Conservation (phyloP, 2,888 invertebrate genomes). For the Trissolcus japonicus region DNA sequence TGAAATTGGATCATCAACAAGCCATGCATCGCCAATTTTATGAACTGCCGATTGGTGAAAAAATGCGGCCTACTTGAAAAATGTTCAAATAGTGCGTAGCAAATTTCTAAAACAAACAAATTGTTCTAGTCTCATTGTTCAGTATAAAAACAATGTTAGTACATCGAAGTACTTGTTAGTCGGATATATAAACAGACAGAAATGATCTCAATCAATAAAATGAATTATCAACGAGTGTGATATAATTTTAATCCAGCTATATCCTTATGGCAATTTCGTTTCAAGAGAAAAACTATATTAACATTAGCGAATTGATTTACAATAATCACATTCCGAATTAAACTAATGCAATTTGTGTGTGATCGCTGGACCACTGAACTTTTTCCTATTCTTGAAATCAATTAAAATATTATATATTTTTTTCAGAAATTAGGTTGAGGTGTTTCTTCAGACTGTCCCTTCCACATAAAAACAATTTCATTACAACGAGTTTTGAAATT, state of each 20-base stretch:
- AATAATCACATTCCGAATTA: slow-evolving; percentile 47
- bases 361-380: slow-evolving; percentile 15
- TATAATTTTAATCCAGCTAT: slow-evolving; percentile 12
- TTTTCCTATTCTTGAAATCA: slow-evolving; percentile 17
- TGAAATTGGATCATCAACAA: background rate
- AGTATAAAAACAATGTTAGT: slow-evolving; percentile 28
- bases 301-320: slow-evolving; percentile 5
- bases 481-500: background rate
- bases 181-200: background rate
- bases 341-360: slow-evolving; percentile 17
- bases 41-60: slow-evolving; percentile 19
- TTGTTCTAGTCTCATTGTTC: slow-evolving; percentile 34
- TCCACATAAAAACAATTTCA: background rate
- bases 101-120: slow-evolving; percentile 35
- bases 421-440: background rate
- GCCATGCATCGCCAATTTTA: slow-evolving; percentile 25
- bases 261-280: slow-evolving; percentile 9
- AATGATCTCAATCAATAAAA: background rate
- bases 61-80: slow-evolving; percentile 59
- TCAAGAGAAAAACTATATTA: too few relatives aligned
- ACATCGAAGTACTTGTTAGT: slow-evolving; percentile 25
- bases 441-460: background rate
- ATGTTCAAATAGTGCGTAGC: slow-evolving; percentile 43
- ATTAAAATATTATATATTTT: slow-evolving; percentile 1
- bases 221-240: slow-evolving; percentile 5